These are phyloP conservation scores for Drosophila sordidula DNA, from an alignment of 2,888 invertebrate genomes.

Conservation along the genomic window DNA sequence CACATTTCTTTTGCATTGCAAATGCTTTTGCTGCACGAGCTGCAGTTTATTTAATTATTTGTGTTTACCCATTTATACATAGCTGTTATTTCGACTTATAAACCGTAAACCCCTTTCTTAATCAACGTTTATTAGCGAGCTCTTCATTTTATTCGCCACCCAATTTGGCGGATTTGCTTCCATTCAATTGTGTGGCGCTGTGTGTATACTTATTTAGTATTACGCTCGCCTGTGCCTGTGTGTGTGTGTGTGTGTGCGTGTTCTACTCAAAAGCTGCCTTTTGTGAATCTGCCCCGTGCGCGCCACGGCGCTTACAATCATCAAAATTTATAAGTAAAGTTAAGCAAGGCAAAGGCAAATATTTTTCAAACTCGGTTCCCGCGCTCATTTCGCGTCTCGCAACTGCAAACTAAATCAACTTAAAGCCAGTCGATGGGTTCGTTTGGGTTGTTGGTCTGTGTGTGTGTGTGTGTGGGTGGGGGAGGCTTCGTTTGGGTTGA, in stretches of 20 bases:
- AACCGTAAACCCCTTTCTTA: too few species aligned
- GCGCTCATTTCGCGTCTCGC: constrained; percentile 33
- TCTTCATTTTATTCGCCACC: not conserved
- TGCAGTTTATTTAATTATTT: too few species aligned
- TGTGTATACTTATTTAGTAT: constrained; percentile 6
- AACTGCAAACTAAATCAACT: constrained; percentile 72
- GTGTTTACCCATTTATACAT: too few species aligned
- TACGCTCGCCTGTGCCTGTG: not conserved
- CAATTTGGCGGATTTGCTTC: constrained; percentile 20
- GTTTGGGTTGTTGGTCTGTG: constrained; percentile 12
- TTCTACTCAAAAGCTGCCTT: constrained; percentile 25
- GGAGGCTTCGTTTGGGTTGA: constrained; percentile 22
- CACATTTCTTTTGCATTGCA: too few species aligned
- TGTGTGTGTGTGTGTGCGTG: constrained; percentile 9
- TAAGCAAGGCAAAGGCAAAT: constrained; percentile 70
- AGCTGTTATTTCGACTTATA: too few species aligned
- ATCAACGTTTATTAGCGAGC: too few species aligned
- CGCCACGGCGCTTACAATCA: constrained; percentile 53
- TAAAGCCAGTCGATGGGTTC: constrained; percentile 55
- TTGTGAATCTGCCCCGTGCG: constrained; percentile 45
- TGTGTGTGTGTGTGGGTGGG: constrained; percentile 1
- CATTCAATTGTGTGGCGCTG: constrained; percentile 22
- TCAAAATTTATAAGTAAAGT: constrained; percentile 76
- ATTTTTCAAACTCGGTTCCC: constrained; percentile 55
- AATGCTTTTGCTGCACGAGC: too few species aligned